Evolutionary conservation across 2,113 vertebrate genomes (phyloP).

Genomic region (Xenopus tropicalis): DNA sequence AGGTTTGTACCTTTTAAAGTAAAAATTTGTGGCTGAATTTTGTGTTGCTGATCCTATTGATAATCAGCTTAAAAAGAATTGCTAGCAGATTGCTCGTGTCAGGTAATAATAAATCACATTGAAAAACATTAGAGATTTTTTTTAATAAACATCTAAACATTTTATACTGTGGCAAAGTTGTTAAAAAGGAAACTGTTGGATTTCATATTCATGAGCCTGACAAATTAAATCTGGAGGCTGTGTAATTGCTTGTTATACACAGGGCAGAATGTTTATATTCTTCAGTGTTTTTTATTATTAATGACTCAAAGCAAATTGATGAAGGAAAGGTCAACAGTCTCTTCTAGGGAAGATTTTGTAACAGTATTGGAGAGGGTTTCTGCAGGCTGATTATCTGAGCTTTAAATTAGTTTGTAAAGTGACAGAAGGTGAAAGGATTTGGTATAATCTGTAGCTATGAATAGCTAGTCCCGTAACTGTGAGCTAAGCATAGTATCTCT

Average conservation of each 20-base stretch:
- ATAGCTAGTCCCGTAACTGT: conserved; percentile 13
- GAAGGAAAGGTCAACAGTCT: conserved; percentile 23
- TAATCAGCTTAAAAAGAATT: no score
- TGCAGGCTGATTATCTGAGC: conserved; percentile 14
- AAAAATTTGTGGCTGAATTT: no score
- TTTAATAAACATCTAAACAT: no score
- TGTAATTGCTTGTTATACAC: conserved; percentile 18
- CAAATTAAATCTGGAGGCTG: conserved; percentile 15
- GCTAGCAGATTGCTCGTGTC: no score
- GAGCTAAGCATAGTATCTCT: background rate
- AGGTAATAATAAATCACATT: no score
- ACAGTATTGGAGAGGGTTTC: background rate
- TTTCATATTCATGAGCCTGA: conserved; percentile 34
- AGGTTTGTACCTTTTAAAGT: no score
- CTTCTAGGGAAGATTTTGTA: conserved; percentile 10
- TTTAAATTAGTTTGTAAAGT: conserved; percentile 23
- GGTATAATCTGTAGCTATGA: conserved; percentile 32
- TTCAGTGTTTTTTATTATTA: conserved; percentile 19
- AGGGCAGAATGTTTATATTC: conserved; percentile 4
- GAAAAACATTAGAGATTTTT: no score
- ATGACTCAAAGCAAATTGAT: conserved; percentile 10
- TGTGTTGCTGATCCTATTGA: no score
- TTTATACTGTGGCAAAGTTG: background rate
- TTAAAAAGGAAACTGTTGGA: conserved; percentile 1
- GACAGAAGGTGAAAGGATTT: conserved; percentile 38